Percentiles rank a stretch among this genome's conserved stretches.
Evolutionary conservation across 30 jellyfish, hydroid and myxozoan species (phyloP).

Genomic region (Pelagia noctiluca): DNA sequence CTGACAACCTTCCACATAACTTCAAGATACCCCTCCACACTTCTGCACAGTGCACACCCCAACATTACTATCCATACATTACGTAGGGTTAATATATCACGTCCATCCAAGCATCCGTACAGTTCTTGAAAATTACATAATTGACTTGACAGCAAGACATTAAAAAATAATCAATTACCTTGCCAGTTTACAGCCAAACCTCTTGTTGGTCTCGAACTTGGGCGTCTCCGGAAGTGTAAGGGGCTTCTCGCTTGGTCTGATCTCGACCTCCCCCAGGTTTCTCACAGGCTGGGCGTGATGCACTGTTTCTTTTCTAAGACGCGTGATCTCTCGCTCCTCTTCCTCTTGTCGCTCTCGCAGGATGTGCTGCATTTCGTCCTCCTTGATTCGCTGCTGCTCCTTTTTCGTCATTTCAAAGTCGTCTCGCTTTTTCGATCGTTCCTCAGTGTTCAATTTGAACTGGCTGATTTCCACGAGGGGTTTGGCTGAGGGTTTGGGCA

Average conservation of each 20-base stretch:
- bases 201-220: slow-evolving; percentile 76
- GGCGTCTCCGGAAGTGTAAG: slow-evolving; percentile 90
- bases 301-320: slow-evolving; percentile 70
- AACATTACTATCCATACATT: no score
- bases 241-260: slow-evolving; percentile 75
- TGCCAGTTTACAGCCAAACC: slow-evolving; percentile 57
- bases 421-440: slow-evolving; percentile 87
- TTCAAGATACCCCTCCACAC: no score
- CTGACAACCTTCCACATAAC: no score
- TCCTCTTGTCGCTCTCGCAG: slow-evolving; percentile 69
- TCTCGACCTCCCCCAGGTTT: slow-evolving; percentile 64
- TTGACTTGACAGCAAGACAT: not conserved
- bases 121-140: no score
- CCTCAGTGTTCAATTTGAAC: slow-evolving; percentile 80
- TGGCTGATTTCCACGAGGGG: slow-evolving; percentile 74
- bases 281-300: slow-evolving; percentile 88
- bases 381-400: slow-evolving; percentile 72
- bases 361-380: slow-evolving; percentile 64
- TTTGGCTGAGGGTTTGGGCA: slow-evolving; percentile 67
- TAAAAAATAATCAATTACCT: slow-evolving; percentile 14
- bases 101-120: no score
- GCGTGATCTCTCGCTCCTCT: slow-evolving; percentile 69
- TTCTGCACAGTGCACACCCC: no score
- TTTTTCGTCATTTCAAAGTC: slow-evolving; percentile 74
- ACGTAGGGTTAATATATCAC: no score